A percentile compares a stretch with the other conserved stretches of the same genome.
These are phyloP conservation scores for Eupithecia tripunctaria DNA, from an alignment of 2,888 invertebrate genomes.

Conservation along the genomic window DNA sequence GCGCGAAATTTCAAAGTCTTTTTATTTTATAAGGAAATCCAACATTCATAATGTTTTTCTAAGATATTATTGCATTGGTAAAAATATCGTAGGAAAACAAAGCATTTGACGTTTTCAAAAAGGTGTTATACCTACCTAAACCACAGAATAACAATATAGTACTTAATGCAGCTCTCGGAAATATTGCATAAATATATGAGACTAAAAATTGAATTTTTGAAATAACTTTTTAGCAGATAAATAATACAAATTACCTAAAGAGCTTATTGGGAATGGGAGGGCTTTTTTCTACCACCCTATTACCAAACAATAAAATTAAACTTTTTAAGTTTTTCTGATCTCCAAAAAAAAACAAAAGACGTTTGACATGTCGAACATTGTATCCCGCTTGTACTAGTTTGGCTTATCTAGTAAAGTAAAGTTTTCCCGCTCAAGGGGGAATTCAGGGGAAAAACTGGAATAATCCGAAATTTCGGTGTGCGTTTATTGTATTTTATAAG, in stretches of 20 bases:
- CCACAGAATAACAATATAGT: no score
- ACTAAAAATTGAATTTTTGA: constrained; percentile 52
- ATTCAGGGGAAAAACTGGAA: no score
- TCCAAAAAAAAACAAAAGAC: not conserved
- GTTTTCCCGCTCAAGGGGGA: no score
- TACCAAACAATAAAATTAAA: not conserved
- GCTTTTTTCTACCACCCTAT: not conserved
- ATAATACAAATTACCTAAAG: not conserved
- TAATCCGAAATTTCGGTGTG: no score
- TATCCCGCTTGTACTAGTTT: no score
- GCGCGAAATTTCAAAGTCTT: not conserved
- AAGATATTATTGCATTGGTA: no score
- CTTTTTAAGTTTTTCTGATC: not conserved
- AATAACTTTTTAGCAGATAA: not conserved
- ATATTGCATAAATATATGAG: constrained; percentile 27
- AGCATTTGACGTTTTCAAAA: not conserved
- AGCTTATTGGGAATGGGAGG: not conserved
- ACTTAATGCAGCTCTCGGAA: constrained; percentile 1
- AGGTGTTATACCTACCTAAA: not conserved
- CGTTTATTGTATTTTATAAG: no score
- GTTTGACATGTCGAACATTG: no score
- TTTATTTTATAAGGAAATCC: constrained; percentile 5
- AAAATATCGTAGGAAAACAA: not conserved
- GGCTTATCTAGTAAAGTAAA: no score
- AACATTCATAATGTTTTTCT: not conserved